Evolutionary conservation across 2,113 vertebrate genomes (phyloP).

Genomic region (Pyxicephalus adspersus): DNA sequence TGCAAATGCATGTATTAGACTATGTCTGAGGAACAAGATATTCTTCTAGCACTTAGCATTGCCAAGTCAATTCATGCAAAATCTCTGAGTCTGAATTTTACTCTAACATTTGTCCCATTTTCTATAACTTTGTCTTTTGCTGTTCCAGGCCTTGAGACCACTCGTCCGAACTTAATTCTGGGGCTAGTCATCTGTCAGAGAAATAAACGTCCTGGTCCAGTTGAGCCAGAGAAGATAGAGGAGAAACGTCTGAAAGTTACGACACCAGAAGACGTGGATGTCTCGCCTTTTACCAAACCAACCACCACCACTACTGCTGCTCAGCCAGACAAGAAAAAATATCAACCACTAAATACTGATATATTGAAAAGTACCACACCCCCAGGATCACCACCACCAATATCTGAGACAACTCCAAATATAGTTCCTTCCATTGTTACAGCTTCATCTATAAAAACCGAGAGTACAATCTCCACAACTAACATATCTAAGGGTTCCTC

Average conservation of each 20-base stretch:
- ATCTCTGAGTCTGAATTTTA: not conserved
- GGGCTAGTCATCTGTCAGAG: conserved; percentile 92
- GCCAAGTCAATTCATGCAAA: not conserved
- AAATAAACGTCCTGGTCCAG: conserved; percentile 74
- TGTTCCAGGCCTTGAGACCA: conserved; percentile 86
- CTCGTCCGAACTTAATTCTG: conserved; percentile 91
- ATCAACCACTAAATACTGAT: conserved; percentile 74
- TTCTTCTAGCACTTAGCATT: no score
- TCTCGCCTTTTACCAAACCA: conserved; percentile 67
- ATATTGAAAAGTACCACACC: conserved; percentile 68
- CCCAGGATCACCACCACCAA: conserved; percentile 77
- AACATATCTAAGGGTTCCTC: conserved; percentile 51
- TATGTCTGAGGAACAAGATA: no score
- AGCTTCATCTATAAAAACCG: conserved; percentile 66
- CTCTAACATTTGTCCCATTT: not conserved
- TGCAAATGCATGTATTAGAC: no score
- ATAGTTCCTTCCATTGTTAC: conserved; percentile 66
- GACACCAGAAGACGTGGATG: conserved; percentile 74
- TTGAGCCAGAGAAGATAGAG: conserved; percentile 75
- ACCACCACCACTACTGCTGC: conserved; percentile 55
- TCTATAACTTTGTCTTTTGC: conserved; percentile 55
- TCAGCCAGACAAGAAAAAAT: conserved; percentile 77
- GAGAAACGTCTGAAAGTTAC: conserved; percentile 80
- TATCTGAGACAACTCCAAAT: conserved; percentile 66
- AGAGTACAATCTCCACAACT: conserved; percentile 44